Evolutionary conservation across 2,113 vertebrate species (phyloP).

Genomic region (Morone saxatilis): DNA sequence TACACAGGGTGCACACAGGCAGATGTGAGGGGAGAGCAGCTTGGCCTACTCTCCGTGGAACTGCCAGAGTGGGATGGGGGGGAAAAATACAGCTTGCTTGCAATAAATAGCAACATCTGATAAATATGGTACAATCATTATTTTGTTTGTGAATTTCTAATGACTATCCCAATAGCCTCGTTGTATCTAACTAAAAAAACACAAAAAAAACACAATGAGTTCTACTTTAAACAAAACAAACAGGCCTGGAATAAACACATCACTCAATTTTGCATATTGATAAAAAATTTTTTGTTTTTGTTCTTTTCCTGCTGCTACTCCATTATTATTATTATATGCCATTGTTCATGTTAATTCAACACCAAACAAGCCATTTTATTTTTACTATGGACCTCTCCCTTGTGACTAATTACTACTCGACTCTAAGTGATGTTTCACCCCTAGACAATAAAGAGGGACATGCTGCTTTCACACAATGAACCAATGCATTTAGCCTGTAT

Average conservation of each 20-base stretch:
- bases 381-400: constrained; percentile 69
- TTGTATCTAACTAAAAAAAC: constrained; percentile 34
- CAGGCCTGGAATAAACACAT: constrained; percentile 65
- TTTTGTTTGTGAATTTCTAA: constrained; percentile 77
- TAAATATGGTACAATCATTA: constrained; percentile 75
- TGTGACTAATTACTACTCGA: constrained; percentile 77
- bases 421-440: constrained; percentile 70
- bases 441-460: constrained; percentile 72
- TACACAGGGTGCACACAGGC: constrained; percentile 66
- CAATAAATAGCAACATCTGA: constrained; percentile 80
- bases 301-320: constrained; percentile 58
- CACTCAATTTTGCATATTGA: constrained; percentile 65
- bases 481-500: constrained; percentile 54
- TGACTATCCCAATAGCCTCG: constrained; percentile 71
- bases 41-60: constrained; percentile 69
- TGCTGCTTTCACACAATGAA: constrained; percentile 64
- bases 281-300: constrained; percentile 43
- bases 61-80: constrained; percentile 48
- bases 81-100: constrained; percentile 58
- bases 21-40: constrained; percentile 73
- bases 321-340: too few species aligned
- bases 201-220: constrained; percentile 33
- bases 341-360: constrained; percentile 73
- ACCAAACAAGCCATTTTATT: constrained; percentile 78
- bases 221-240: constrained; percentile 61